phyloP scores from a whole-genome alignment of 2,888 invertebrate species.

The Mythimna lalbum region DNA sequence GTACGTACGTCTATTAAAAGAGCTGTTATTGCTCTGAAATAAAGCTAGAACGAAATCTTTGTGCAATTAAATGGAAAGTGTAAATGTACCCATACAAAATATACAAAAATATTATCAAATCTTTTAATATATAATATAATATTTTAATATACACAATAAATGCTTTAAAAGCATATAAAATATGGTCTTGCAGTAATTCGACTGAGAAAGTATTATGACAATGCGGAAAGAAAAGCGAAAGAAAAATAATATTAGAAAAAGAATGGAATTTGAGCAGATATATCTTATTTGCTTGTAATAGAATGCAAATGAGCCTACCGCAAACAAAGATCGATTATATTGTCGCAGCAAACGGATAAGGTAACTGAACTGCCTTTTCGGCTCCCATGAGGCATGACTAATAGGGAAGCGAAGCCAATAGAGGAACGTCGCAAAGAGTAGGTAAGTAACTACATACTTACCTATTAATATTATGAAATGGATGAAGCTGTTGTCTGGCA shows the following conservation, averaged over 20 bases:
- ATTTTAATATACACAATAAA: slow-evolving; percentile 34
- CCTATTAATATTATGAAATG: slow-evolving; percentile 9
- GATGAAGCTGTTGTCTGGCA: background rate
- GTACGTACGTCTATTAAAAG: slow-evolving; percentile 16
- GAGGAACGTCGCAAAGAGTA: slow-evolving; percentile 20
- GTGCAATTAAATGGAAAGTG: slow-evolving; percentile 42
- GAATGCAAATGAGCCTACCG: slow-evolving; percentile 21
- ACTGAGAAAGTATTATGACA: slow-evolving; percentile 7
- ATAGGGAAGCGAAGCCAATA: slow-evolving; percentile 28
- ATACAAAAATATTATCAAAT: slow-evolving; percentile 47
- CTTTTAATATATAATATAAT: slow-evolving; percentile 26
- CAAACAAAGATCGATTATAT: slow-evolving; percentile 35
- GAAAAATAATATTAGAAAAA: slow-evolving; percentile 18
- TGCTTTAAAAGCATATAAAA: slow-evolving; percentile 34
- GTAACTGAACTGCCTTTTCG: slow-evolving; percentile 29
- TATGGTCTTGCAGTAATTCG: slow-evolving; percentile 17
- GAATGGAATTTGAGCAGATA: slow-evolving; percentile 31
- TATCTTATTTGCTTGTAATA: slow-evolving; percentile 26
- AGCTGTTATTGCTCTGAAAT: slow-evolving; percentile 31
- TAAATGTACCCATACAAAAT: slow-evolving; percentile 45
- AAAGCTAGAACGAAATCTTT: slow-evolving; percentile 32
- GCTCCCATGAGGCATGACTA: slow-evolving; percentile 29
- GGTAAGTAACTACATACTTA: background rate
- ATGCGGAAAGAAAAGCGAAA: slow-evolving; percentile 24
- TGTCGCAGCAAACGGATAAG: slow-evolving; percentile 22